Evolutionary conservation across 2,888 invertebrate species (phyloP), one percentile per base, ranked within the genome.

Genomic region (Cephus runcator): DNA sequence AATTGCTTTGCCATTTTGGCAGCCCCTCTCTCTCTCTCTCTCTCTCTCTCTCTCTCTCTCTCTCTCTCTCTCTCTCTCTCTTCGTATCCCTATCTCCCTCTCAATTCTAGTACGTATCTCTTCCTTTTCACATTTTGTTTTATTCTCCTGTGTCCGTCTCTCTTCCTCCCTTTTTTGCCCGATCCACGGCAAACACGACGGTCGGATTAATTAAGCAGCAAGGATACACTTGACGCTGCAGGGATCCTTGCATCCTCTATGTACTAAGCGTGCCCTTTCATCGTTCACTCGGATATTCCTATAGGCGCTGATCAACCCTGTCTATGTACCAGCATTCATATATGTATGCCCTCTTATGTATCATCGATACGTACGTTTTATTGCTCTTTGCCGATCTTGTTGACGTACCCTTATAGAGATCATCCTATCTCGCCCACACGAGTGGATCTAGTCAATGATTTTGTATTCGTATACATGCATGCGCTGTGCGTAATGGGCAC

Each of bases 141-240:
- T 9, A 23, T 23, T 23, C 56, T 56, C 56, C 1, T 9, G 15
- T 9, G 23, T 56, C 9, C 23, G 23, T 56, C 23, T 23, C 56
- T 56, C 23, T 56, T 56, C 9, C 23, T 56, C 23, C 23, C 56
- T 9, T 3, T 56, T 23, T 23, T 23, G 0, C 56, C 9, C 15
- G 11, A 31, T n/a, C 31, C 73, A 73, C 73, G 73, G 79, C 77
- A 75, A 73, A 40, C 73, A 69, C 79, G 77, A 75, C 78, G 78
- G 77, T 36, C 76, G 81, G 76, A 85, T 85, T 85, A 85, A 85
- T 85, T 85, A 84, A 83, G 77, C 84, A 80, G 56, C 56, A 23
- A 56, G 56, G 34, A 78, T 31, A 56, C 33, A 78, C 71, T 69
- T 73, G n/a, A 56, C 71, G 35, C 73, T 69, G 69, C 23, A 76